Evolutionary conservation across 2,113 vertebrate genomes (phyloP).

Genomic region (Macrotus californicus): DNA sequence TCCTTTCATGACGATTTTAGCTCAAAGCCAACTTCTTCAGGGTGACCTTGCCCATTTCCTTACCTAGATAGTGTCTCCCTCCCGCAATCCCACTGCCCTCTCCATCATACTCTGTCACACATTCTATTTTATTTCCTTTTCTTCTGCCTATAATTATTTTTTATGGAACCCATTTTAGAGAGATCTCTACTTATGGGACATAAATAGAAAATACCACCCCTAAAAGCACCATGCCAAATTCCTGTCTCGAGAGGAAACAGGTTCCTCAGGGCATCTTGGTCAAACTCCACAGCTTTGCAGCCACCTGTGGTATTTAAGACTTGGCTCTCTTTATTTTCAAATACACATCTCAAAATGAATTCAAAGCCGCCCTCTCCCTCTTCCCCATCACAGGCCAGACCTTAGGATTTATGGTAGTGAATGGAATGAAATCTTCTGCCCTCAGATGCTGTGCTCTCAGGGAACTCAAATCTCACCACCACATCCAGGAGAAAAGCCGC

Average conservation of each 20-base stretch:
- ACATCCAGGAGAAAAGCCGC: not conserved
- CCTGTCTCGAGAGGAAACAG: not conserved
- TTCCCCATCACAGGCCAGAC: not conserved
- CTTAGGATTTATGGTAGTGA: not conserved
- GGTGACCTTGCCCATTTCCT: too few species aligned
- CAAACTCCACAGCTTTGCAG: not conserved
- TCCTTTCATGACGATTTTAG: not conserved
- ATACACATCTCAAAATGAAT: not conserved
- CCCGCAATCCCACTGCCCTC: too few species aligned
- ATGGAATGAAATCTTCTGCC: not conserved
- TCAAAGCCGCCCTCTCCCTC: not conserved
- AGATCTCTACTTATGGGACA: not conserved
- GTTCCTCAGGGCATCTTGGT: not conserved
- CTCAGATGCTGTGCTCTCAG: not conserved
- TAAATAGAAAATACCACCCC: not conserved
- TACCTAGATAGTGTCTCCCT: not conserved
- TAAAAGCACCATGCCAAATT: not conserved
- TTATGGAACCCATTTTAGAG: not conserved
- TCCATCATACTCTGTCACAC: not conserved
- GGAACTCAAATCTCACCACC: not conserved
- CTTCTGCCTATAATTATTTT: not conserved
- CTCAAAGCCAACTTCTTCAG: not conserved
- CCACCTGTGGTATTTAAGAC: not conserved
- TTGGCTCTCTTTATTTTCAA: not conserved
- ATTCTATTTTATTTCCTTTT: not conserved